Percentiles rank a stretch among this genome's conserved stretches.
These are phyloP conservation scores for Huso huso DNA, from an alignment of 2,797 vertebrate genomes.

Conservation along the genomic window DNA sequence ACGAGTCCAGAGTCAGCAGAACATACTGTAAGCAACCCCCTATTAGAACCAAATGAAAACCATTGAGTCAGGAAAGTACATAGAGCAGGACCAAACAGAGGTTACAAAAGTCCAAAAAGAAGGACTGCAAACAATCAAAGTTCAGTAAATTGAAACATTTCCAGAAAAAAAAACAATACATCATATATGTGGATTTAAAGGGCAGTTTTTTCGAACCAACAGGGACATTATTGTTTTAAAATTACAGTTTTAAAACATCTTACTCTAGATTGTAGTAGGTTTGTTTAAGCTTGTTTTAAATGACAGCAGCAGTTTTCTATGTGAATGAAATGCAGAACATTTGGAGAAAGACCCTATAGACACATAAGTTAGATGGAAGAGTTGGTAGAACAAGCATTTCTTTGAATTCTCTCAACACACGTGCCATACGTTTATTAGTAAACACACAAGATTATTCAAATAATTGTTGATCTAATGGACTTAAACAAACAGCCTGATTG, in stretches of 20 bases:
- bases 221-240: too few relatives aligned
- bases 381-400: conserved; percentile 15
- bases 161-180: too few relatives aligned
- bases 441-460: conserved; percentile 6
- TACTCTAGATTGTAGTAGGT: too few relatives aligned
- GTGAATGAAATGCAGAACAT: conserved; percentile 1
- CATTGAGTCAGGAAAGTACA: not conserved
- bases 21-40: too few relatives aligned
- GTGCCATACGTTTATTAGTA: conserved; percentile 7
- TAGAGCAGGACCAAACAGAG: not conserved
- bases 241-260: too few relatives aligned
- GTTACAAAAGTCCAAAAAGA: not conserved
- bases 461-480: not conserved
- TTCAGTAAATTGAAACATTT: not conserved
- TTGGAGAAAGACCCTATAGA: conserved; percentile 4
- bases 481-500: conserved; percentile 4
- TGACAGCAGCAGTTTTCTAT: not conserved
- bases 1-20: too few relatives aligned
- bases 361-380: conserved; percentile 9
- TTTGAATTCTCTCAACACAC: conserved; percentile 3
- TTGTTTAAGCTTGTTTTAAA: too few relatives aligned
- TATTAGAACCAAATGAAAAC: not conserved
- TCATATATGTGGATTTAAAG: too few relatives aligned
- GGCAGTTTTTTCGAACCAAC: too few relatives aligned
- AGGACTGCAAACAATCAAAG: conserved; percentile 10